Base-by-base conservation (phyloP, 2,797 vertebrate genomes). In the Pangasius macronema region DNA sequence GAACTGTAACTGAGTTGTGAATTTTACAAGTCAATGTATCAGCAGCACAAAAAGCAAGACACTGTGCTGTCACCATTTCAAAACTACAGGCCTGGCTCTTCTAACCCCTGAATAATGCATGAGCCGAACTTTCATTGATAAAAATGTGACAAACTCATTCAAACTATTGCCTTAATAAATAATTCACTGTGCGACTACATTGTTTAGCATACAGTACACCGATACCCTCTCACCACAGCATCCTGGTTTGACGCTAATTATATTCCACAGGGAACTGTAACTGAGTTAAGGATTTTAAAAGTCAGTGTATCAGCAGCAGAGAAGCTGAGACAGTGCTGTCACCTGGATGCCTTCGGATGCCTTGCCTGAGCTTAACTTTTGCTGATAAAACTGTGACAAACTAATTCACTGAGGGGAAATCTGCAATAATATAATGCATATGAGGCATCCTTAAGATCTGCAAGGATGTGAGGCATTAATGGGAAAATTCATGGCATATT, bases 1-100 rank as follows among this genome's bases (percentile, higher is more conserved):
- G 63, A 57, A n/a, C 27, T 65, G 42, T 86, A 36, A 70, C n/a
- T 68, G 53, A 81, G 86, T 36, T 83, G 57, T 76, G 72, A 77
- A 82, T 70, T 59, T 89, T 88, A 81, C 65, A 88, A 85, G 57
- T 67, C 84, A 85, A 42, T 55, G 83, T 83, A 79, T 87, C 42
- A 55, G 36, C 63, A 83, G 63, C 76, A 82, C 57, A 63, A 53
- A 83, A 83, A 68, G 30, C 6, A 13, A 55, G 49, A 83, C 65
- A 33, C 75, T 61, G 18, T 39, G 82, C 63, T 53, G 82, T 83
- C 63, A 70, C 82, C 13, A 30, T 70, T 81, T 65, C 22, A 61
- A 55, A 87, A 86, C 59, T 22, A 75, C 68, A 86, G 39, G n/a
- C 39, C 22, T 39, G 49, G 46, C 70, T 87, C n/a, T 72, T 42